Base-by-base conservation (phyloP, 2,797 vertebrate genomes). In the Monodelphis domestica region DNA sequence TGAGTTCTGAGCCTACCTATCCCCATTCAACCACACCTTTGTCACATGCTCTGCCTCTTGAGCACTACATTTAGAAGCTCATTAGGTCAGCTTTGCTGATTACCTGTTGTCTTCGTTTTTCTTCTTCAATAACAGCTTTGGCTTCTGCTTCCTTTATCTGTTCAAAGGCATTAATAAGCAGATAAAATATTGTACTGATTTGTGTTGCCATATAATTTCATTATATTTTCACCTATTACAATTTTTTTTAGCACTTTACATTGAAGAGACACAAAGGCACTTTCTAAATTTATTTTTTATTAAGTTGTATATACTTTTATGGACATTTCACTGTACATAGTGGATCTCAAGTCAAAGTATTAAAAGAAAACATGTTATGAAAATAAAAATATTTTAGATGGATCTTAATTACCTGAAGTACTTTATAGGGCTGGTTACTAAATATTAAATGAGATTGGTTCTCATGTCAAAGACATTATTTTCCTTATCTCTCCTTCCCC, bases 101-200 rank as follows among this genome's bases (percentile, higher is more conserved):
- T 98, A 99, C 99, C 98, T 99, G 99, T 92, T 99, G 99, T 91
- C 98, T 98, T 96, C 98, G 97, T 63, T 98, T 99, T 96, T 99
- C 98, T 90, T 98, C 98, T 98, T 99, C 98, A 96, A 98, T 96
- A 88, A 97, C 98, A 90, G 99, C 99, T 97, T 97, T 99, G 92
- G 98, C 98, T 97, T 99, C 99, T 93, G 99, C 99, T 96, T 99
- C 99, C 97, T 99, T 99, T 90, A 99, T 97, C 99, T 99, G 97
- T 96, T 59, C 94, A 97, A 93, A 97, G 92, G 98, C 33, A 95
- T 97, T 95, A 92, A 92, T 91, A 96, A 92, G 12, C 90, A 91
- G 89, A 92, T 91, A 89, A 95, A 84, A 89, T 17, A 93, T 5
- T 56, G 21, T 55, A 95, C 89, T 91, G 50, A 87, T 78, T 55